Evolutionary conservation across 2,113 vertebrate genomes (phyloP).

Genomic region (Xenus cinereus): DNA sequence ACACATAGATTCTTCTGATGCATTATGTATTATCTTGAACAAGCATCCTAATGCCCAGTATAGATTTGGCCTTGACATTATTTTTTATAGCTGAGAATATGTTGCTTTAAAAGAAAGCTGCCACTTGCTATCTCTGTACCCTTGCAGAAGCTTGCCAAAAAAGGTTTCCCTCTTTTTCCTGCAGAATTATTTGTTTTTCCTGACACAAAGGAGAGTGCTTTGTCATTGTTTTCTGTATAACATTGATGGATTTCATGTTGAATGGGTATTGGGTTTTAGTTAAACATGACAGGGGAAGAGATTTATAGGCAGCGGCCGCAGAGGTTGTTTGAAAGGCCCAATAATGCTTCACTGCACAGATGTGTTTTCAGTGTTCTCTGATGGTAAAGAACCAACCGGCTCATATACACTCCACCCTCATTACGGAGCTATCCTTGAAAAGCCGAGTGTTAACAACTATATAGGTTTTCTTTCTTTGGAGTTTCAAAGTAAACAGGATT

Average conservation of each 20-base stretch:
- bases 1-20: neutral
- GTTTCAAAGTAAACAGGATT: conserved; percentile 77
- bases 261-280: conserved; percentile 92
- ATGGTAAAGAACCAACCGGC: conserved; percentile 60
- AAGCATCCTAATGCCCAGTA: neutral
- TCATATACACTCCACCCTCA: conserved; percentile 59
- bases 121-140: conserved; percentile 1
- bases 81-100: neutral
- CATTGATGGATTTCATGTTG: conserved; percentile 89
- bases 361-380: conserved; percentile 59
- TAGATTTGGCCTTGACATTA: conserved; percentile 6
- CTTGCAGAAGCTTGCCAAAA: conserved; percentile 76
- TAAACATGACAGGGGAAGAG: conserved; percentile 83
- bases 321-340: conserved; percentile 81
- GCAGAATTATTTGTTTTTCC: conserved; percentile 75
- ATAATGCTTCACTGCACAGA: conserved; percentile 73
- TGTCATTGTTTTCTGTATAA: conserved; percentile 88
- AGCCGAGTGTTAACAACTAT: conserved; percentile 67
- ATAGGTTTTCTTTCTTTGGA: conserved; percentile 73
- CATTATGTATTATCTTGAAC: neutral
- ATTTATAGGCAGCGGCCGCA: conserved; percentile 84
- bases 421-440: conserved; percentile 62
- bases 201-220: conserved; percentile 86
- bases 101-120: conserved; percentile 32
- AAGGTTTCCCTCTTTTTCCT: conserved; percentile 73